Conservation (phyloP, 2,113 vertebrate genomes). For the Caloenas nicobarica region DNA sequence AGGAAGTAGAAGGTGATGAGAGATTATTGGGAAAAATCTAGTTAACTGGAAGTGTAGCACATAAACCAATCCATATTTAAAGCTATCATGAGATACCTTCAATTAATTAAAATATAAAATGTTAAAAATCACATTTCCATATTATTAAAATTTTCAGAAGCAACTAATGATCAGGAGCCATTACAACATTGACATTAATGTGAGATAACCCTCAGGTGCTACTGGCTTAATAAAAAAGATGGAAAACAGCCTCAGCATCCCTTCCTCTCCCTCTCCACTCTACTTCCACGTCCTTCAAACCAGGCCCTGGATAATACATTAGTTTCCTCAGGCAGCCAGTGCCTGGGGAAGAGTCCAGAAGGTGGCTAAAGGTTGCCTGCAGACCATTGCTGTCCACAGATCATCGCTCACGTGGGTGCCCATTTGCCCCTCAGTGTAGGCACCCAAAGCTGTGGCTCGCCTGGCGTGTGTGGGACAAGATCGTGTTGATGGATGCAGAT, state of each 20-base stretch:
- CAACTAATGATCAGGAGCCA: background rate
- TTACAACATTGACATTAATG: background rate
- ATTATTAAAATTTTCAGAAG: constrained; percentile 19
- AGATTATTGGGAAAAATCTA: constrained; percentile 36
- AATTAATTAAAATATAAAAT: constrained; percentile 28
- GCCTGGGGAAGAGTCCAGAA: fast-evolving
- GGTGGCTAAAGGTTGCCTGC: too few relatives aligned
- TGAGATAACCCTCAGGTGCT: background rate
- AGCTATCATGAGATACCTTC: background rate
- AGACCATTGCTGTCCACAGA: background rate
- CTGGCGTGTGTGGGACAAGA: background rate
- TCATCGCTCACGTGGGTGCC: too few relatives aligned
- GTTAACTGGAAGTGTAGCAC: constrained; percentile 22
- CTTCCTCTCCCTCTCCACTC: background rate
- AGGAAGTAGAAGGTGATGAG: constrained; percentile 29
- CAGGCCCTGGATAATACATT: background rate
- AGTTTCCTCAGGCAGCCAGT: fast-evolving
- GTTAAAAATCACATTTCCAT: constrained; percentile 24
- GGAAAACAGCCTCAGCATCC: background rate
- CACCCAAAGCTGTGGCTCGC: background rate
- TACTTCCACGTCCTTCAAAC: background rate
- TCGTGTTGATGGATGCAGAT: fast-evolving
- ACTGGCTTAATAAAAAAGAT: background rate
- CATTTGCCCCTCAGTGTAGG: fast-evolving
- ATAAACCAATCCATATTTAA: constrained; percentile 6